phyloP scores from a whole-genome alignment of 2,888 invertebrate genomes.

The Lycaena phlaeas region DNA sequence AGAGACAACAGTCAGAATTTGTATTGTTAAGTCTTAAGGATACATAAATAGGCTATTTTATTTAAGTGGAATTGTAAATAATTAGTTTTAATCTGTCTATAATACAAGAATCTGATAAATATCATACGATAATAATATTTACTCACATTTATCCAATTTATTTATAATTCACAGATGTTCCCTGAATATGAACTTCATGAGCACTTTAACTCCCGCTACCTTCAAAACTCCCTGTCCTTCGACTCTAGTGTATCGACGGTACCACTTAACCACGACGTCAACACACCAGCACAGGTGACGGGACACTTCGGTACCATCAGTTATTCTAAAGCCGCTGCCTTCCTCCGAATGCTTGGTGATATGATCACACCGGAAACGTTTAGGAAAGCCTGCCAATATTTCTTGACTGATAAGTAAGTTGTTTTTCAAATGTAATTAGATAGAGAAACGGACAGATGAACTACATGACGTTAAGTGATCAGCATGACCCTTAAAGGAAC shows the following conservation, averaged over 20 bases:
- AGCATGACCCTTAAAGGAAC: no score
- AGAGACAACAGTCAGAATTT: no score
- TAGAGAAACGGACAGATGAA: no score
- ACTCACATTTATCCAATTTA: no score
- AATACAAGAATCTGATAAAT: no score
- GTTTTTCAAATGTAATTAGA: constrained; percentile 21
- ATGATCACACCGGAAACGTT: constrained; percentile 46
- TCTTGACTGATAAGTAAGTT: constrained; percentile 66
- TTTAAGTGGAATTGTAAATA: no score
- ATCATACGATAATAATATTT: no score
- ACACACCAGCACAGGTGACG: constrained; percentile 74
- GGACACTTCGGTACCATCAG: constrained; percentile 79
- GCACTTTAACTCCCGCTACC: constrained; percentile 81
- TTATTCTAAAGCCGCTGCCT: constrained; percentile 76
- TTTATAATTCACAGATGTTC: constrained; percentile 66
- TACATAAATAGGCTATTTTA: no score
- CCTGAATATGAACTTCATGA: constrained; percentile 76
- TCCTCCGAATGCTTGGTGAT: constrained; percentile 51
- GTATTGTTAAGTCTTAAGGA: neutral
- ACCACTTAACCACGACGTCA: constrained; percentile 74
- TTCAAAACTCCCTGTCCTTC: constrained; percentile 74
- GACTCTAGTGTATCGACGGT: constrained; percentile 53
- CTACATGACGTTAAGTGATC: no score
- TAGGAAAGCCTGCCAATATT: constrained; percentile 38
- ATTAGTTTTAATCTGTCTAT: no score